Evolutionary conservation across 2,113 vertebrate genomes (phyloP).

Genomic region (Indicator indicator): DNA sequence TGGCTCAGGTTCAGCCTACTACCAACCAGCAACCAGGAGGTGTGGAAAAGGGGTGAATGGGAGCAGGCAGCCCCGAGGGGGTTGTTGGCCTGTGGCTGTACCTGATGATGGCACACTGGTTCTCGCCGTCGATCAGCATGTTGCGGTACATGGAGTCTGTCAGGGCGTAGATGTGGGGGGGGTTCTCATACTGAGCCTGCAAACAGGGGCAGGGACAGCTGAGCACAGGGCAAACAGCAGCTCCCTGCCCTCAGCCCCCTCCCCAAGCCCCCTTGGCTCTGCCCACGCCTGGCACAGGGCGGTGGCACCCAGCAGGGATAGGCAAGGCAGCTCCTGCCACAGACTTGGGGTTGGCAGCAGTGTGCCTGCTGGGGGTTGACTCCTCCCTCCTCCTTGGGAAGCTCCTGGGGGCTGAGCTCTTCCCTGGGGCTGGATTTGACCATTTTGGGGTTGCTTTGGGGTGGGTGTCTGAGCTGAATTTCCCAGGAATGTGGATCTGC

Average conservation of each 20-base stretch:
- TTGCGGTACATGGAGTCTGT: constrained; percentile 98
- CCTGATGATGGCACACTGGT: constrained; percentile 97
- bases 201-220: neutral
- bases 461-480: neutral
- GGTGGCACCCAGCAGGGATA: neutral
- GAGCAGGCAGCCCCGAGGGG: neutral
- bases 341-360: neutral
- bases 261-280: neutral
- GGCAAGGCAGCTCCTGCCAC: neutral
- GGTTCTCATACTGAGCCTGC: constrained; percentile 98
- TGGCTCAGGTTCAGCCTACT: no score
- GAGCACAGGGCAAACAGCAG: neutral
- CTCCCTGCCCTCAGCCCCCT: neutral
- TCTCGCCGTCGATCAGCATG: constrained; percentile 96
- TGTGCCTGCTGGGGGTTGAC: rapidly evolving
- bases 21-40: no score
- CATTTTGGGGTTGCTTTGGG: neutral
- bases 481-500: neutral
- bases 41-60: neutral
- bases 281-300: rapidly evolving
- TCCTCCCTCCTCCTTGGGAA: neutral
- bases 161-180: constrained; percentile 94
- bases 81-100: neutral
- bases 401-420: neutral
- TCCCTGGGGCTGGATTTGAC: neutral